A percentile compares a stretch with the other conserved stretches of the same genome.
Evolutionary conservation across 2,797 vertebrate genomes (phyloP).

Genomic region (Pipistrellus nathusii): DNA sequence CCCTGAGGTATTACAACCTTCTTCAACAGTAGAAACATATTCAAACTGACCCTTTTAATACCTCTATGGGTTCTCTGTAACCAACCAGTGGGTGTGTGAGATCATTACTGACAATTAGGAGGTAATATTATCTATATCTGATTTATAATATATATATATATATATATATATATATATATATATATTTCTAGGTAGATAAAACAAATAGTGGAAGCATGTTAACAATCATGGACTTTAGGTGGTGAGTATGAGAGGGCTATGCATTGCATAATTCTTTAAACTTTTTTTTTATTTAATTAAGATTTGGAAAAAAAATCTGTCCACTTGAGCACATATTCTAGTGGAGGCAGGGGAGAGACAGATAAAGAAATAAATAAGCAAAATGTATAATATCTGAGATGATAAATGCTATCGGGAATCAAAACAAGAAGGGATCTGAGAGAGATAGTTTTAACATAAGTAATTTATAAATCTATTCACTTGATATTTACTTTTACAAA

Average conservation of each 20-base stretch:
- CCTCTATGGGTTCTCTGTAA: not conserved
- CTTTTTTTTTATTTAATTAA: constrained; percentile 2
- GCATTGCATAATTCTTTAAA: not conserved
- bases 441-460: not conserved
- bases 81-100: not conserved
- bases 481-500: not conserved
- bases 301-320: not conserved
- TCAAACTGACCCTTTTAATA: not conserved
- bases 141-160: not conserved
- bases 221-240: not conserved
- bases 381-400: not conserved
- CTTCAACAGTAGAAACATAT: not conserved
- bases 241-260: not conserved
- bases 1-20: not conserved
- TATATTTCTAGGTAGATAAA: not conserved
- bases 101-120: not conserved
- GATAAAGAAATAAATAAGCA: not conserved
- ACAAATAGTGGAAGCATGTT: not conserved
- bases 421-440: not conserved
- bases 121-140: not conserved
- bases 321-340: not conserved
- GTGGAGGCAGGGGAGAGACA: not conserved
- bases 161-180: not conserved
- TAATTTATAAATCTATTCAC: constrained; percentile 1
- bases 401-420: not conserved